These are phyloP conservation scores for Hexactinellida sp. DNA, from an alignment of 37 sponge, comb jelly and placozoan genomes.

Conservation along the genomic window DNA sequence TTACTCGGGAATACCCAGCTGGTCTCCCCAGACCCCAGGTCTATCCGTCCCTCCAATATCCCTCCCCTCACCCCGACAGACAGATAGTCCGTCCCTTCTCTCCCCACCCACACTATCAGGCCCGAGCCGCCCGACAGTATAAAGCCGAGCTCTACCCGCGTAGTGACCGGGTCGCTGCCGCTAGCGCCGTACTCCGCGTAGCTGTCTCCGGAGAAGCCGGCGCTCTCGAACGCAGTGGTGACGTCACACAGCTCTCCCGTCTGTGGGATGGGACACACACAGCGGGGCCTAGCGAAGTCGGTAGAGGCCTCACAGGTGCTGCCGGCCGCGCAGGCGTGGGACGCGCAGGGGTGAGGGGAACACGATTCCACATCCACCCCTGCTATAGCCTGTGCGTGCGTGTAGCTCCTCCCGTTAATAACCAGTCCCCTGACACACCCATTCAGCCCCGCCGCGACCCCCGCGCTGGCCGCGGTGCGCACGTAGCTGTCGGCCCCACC, in stretches of 20 bases:
- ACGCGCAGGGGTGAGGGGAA: neutral
- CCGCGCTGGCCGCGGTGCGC: neutral
- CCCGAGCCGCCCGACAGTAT: neutral
- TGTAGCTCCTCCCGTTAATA: neutral
- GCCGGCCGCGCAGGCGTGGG: neutral
- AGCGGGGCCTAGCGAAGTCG: neutral
- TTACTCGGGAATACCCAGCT: neutral
- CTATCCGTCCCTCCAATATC: neutral
- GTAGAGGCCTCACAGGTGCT: neutral
- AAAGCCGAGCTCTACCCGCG: neutral
- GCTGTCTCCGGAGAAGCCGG: neutral
- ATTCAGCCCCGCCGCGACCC: neutral
- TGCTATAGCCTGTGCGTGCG: neutral
- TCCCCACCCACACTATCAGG: neutral
- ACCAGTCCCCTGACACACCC: neutral
- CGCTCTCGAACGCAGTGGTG: neutral
- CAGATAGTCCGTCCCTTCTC: neutral
- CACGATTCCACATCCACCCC: neutral
- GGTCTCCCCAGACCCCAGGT: neutral
- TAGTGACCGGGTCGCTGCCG: neutral
- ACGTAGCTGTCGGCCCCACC: neutral
- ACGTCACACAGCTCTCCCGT: neutral
- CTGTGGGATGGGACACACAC: neutral
- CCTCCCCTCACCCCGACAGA: neutral
- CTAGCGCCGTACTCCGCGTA: neutral